Conservation (phyloP, 2,888 invertebrate species). For the Nymphalis c-album region DNA sequence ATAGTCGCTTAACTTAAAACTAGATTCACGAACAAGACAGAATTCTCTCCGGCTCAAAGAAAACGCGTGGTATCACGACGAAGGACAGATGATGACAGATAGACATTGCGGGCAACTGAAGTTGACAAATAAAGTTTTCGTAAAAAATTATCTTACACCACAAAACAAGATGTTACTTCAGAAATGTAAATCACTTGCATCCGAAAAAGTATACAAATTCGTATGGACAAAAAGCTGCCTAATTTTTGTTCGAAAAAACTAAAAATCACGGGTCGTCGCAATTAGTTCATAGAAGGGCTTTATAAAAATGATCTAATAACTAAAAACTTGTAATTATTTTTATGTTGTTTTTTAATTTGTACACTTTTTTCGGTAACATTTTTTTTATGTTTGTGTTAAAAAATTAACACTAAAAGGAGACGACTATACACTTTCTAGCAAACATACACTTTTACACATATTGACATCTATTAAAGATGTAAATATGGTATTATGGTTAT, state of each 20-base stretch:
- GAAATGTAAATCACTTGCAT: background rate
- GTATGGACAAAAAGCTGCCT: background rate
- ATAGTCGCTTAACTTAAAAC: background rate
- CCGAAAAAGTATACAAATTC: background rate
- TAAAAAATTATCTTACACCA: background rate
- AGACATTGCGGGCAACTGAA: background rate
- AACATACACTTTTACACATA: too few species aligned
- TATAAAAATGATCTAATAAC: too few species aligned
- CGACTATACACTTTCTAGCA: too few species aligned
- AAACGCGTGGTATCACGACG: slow-evolving; percentile 1
- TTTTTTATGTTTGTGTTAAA: too few species aligned
- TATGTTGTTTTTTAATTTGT: too few species aligned
- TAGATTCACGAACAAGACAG: background rate
- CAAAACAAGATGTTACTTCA: background rate
- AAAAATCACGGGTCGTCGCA: background rate
- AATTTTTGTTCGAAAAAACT: background rate
- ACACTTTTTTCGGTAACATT: too few species aligned
- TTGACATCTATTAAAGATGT: too few species aligned
- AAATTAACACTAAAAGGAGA: too few species aligned
- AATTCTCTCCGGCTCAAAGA: background rate
- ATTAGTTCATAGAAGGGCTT: background rate
- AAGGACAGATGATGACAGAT: too few species aligned
- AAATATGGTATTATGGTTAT: too few species aligned
- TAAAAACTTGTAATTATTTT: too few species aligned
- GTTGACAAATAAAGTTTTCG: background rate